Conservation (phyloP, 2,113 vertebrate species). For the Stigmatopora nigra region DNA sequence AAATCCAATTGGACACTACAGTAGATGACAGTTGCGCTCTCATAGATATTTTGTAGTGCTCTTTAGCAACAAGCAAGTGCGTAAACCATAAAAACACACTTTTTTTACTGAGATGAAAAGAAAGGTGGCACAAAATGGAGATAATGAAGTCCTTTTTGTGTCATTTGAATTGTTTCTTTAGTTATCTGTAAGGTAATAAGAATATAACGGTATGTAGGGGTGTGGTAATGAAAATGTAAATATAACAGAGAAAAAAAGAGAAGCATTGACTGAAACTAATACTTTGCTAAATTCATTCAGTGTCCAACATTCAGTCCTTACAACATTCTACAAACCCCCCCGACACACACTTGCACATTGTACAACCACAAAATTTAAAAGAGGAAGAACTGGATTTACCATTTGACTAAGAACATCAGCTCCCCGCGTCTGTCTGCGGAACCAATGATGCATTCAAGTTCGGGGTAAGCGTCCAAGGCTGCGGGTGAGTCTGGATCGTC, state of each 20-base stretch:
- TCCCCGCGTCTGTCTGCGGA: constrained; percentile 95
- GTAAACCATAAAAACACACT: no score
- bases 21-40: no score
- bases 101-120: no score
- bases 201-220: no score
- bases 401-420: constrained; percentile 98
- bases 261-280: background rate
- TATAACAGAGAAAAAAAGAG: background rate
- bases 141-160: no score
- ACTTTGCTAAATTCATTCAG: background rate
- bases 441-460: constrained; percentile 96
- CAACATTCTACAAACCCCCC: background rate
- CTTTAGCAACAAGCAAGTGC: no score
- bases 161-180: background rate
- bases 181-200: no score
- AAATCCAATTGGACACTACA: no score
- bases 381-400: constrained; percentile 69
- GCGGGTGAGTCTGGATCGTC: constrained; percentile 69
- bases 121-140: no score
- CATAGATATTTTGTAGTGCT: no score
- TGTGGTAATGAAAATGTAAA: no score
- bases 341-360: background rate
- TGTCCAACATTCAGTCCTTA: background rate
- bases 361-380: constrained; percentile 2
- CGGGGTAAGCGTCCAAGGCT: constrained; percentile 78